Evolutionary conservation across 2,113 vertebrate genomes (phyloP).

Genomic region (Podilymbus podiceps): DNA sequence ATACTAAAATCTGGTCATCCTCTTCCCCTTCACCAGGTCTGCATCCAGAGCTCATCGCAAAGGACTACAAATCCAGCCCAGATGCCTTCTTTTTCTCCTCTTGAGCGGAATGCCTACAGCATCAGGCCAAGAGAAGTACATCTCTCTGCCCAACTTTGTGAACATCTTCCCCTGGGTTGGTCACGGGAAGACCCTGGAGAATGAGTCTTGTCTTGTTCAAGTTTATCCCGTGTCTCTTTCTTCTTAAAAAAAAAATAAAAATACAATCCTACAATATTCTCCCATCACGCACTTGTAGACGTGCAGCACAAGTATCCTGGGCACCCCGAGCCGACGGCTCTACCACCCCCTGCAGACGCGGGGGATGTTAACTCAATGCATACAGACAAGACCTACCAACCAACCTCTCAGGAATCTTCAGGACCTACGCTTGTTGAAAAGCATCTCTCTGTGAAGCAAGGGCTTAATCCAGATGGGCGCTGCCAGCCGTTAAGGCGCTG

Average conservation of each 20-base stretch:
- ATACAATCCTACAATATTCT: rapidly evolving
- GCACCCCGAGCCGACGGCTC: rapidly evolving
- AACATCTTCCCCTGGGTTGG: not conserved
- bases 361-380: not conserved
- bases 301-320: not conserved
- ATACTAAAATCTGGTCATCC: not conserved
- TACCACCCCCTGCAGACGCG: rapidly evolving
- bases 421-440: not conserved
- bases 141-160: not conserved
- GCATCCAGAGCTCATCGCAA: not conserved
- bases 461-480: rapidly evolving
- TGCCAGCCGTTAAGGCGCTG: rapidly evolving
- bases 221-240: not conserved
- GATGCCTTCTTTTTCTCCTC: not conserved
- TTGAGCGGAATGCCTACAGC: not conserved
- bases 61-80: not conserved
- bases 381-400: not conserved
- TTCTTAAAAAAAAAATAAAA: not conserved
- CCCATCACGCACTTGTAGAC: not conserved
- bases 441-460: not conserved
- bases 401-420: not conserved
- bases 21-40: not conserved
- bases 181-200: not conserved
- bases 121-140: not conserved
- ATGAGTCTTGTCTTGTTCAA: not conserved